phyloP scores from a whole-genome alignment of 2,888 invertebrate species.

The Melanophora roralis region DNA sequence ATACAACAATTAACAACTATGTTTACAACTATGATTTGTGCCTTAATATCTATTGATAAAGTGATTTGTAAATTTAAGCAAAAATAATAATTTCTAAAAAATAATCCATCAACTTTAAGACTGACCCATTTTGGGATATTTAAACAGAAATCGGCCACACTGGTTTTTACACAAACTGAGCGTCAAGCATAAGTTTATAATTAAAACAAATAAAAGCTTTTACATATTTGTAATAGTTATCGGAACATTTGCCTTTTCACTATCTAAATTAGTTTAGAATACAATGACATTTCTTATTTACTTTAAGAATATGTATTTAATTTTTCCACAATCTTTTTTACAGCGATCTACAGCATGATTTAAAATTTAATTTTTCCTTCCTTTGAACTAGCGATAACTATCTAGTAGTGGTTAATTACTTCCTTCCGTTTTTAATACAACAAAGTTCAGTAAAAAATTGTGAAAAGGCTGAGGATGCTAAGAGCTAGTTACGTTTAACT shows the following conservation, averaged over 20 bases:
- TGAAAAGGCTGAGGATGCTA: neutral
- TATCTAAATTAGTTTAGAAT: neutral
- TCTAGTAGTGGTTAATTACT: conserved; percentile 58
- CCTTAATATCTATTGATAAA: too few species aligned
- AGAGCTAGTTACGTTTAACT: neutral
- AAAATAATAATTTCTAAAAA: too few species aligned
- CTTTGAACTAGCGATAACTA: conserved; percentile 28
- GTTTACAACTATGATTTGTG: too few species aligned
- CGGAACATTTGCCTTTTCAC: neutral
- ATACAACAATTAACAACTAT: too few species aligned
- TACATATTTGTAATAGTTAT: too few species aligned
- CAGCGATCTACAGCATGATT: neutral
- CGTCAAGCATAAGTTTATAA: conserved; percentile 12
- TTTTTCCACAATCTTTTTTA: neutral
- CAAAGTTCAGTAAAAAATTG: neutral
- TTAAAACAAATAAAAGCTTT: neutral
- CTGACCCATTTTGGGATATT: too few species aligned
- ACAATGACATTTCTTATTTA: neutral
- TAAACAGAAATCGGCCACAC: too few species aligned
- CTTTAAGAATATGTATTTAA: neutral
- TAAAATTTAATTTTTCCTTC: conserved; percentile 36
- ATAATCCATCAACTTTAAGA: too few species aligned
- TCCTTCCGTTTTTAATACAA: conserved; percentile 42
- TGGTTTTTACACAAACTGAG: conserved; percentile 5
- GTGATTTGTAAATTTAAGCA: too few species aligned